Conservation (phyloP, 2,888 invertebrate species). For the Anthoptus insignis region DNA sequence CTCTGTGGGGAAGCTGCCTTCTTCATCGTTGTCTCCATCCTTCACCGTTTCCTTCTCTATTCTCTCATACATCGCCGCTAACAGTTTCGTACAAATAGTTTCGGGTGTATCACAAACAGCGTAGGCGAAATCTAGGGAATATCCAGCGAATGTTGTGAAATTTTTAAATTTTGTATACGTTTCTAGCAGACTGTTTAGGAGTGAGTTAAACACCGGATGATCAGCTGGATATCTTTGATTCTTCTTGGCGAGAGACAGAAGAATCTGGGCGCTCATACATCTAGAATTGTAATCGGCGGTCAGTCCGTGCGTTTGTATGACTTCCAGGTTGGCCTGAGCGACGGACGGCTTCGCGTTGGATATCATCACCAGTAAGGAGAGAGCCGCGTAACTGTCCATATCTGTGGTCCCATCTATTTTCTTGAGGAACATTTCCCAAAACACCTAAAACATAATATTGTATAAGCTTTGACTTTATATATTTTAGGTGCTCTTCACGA, state of each 20-base stretch:
- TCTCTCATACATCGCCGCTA: slow-evolving; percentile 78
- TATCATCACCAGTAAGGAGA: slow-evolving; percentile 93
- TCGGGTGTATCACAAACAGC: slow-evolving; percentile 87
- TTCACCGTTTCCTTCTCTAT: slow-evolving; percentile 74
- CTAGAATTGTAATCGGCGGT: slow-evolving; percentile 80
- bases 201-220: slow-evolving; percentile 66
- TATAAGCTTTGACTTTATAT: too few species aligned
- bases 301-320: slow-evolving; percentile 91
- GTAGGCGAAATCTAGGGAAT: slow-evolving; percentile 84
- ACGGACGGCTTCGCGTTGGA: slow-evolving; percentile 87
- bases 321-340: slow-evolving; percentile 89
- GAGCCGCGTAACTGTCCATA: slow-evolving; percentile 91
- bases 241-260: slow-evolving; percentile 70
- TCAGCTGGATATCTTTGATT: slow-evolving; percentile 73
- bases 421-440: slow-evolving; percentile 95
- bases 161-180: slow-evolving; percentile 78
- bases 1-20: slow-evolving; percentile 65
- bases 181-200: slow-evolving; percentile 77
- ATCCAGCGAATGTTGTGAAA: slow-evolving; percentile 83
- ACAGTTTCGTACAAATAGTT: slow-evolving; percentile 76
- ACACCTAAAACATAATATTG: slow-evolving; percentile 79
- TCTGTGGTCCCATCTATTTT: slow-evolving; percentile 90
- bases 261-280: slow-evolving; percentile 69
- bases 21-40: slow-evolving; percentile 66
- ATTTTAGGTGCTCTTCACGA: too few species aligned